Evolutionary conservation across 2,113 vertebrate species (phyloP).

Genomic region (Ictalurus furcatus): DNA sequence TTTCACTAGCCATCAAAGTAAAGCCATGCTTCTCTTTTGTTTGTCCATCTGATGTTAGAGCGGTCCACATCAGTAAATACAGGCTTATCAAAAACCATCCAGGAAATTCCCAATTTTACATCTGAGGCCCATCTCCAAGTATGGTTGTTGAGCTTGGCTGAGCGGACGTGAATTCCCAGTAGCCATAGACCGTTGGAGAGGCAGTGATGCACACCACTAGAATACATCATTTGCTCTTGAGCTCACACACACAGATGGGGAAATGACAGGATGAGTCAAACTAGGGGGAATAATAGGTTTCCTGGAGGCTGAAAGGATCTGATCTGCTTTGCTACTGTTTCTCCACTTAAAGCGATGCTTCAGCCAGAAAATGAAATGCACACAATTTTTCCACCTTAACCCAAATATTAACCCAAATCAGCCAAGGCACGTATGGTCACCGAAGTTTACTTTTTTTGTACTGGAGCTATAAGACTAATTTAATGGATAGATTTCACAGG

Average conservation of each 20-base stretch:
- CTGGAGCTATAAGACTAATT: neutral
- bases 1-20: neutral
- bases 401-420: neutral
- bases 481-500: no score
- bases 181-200: conserved; percentile 53
- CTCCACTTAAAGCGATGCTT: neutral
- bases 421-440: neutral
- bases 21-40: conserved; percentile 27
- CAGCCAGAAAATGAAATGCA: neutral
- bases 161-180: conserved; percentile 42
- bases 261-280: conserved; percentile 55
- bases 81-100: conserved; percentile 48
- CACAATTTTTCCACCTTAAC: neutral
- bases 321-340: conserved; percentile 38
- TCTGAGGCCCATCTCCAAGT: conserved; percentile 52
- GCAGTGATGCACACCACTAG: conserved; percentile 51
- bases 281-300: conserved; percentile 52
- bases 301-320: conserved; percentile 41
- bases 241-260: conserved; percentile 45
- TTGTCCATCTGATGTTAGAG: conserved; percentile 39
- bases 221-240: conserved; percentile 40
- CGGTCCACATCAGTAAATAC: conserved; percentile 30
- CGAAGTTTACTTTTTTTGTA: neutral
- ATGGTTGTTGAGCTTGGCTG: conserved; percentile 51
- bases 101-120: conserved; percentile 57